Base-by-base conservation (phyloP, 2,113 vertebrate species). In the Enhydra lutris region DNA sequence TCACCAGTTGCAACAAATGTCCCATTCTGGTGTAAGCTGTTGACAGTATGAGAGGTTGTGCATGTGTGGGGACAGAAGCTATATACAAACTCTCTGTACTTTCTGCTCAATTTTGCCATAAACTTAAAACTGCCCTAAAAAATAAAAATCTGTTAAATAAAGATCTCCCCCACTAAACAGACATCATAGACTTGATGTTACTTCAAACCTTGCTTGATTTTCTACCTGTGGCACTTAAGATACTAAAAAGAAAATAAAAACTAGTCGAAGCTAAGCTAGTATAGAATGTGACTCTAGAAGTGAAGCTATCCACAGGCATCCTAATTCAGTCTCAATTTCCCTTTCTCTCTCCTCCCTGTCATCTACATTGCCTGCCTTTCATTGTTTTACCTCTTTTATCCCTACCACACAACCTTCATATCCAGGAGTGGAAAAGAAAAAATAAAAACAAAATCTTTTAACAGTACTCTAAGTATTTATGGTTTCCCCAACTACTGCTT, bases 191-290 rank as follows among this genome's bases (percentile, higher is more conserved):
- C 12, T 91, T 78, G 36, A 76, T 34, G 21, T 47, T 52, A 83
- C 4, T 31, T 74, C 45, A 61, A 11, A 21, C 11, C 31, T 18
- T 80, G 7, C 31, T 74, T 36, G 3, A 42, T 79, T 82, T 67
- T 24, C 79, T 85, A 29, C 31, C 39, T 80, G 5, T 74, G 93
- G n/a, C 7, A 65, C 34, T 36, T 45, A 71, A 5, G 47, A 39
- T 61, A 23, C 79, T 82, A 82, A 74, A 57, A 81, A 74, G 31
- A 97, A 8, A 94, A 86, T 42, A 57, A 69, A 67, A 83, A 55
- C 6, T 52, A 86, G 87, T n/a, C 29, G 71, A 84, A 42, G 2
- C 45, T n/a, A 86, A 96, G 14, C 24, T 61, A 91, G 31, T 17
- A 24, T 0, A 42, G 34, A 95, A 59, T 36, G 61, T 76, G 20